A percentile compares a stretch with the other conserved stretches of the same genome.
phyloP scores from a whole-genome alignment of 2,113 vertebrate genomes.

The Neodontobutis hainanensis region DNA sequence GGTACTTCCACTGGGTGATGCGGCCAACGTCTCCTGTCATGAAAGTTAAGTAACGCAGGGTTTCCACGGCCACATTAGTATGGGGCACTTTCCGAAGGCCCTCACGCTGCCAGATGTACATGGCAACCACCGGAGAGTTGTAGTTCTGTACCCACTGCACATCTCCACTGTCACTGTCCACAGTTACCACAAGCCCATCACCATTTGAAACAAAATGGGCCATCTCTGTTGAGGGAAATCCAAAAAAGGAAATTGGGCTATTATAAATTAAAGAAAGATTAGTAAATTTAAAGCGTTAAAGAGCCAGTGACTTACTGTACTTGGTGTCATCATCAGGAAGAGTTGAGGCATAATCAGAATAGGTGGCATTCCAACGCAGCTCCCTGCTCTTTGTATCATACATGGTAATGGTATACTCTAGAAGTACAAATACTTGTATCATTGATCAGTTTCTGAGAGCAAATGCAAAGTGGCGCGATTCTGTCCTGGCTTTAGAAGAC shows the following conservation, averaged over 20 bases:
- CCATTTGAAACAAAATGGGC: slow-evolving; percentile 97
- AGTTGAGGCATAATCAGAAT: slow-evolving; percentile 94
- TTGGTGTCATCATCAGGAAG: slow-evolving; percentile 90
- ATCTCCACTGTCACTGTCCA: slow-evolving; percentile 93
- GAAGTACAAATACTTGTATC: not conserved
- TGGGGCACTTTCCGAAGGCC: slow-evolving; percentile 91
- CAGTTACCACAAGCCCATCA: slow-evolving; percentile 95
- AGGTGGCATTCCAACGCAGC: slow-evolving; percentile 97
- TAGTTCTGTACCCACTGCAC: slow-evolving; percentile 98
- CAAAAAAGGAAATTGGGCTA: not conserved
- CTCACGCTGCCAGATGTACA: slow-evolving; percentile 97
- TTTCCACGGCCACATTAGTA: slow-evolving; percentile 94
- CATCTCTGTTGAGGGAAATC: slow-evolving; percentile 81
- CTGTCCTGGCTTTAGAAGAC: slow-evolving; percentile 11
- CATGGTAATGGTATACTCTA: slow-evolving; percentile 99
- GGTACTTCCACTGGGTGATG: slow-evolving; percentile 98
- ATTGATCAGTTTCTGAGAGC: slow-evolving; percentile 6
- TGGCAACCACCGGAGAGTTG: slow-evolving; percentile 93
- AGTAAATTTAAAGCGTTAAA: not conserved
- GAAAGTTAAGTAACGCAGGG: slow-evolving; percentile 95
- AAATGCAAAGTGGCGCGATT: slow-evolving; percentile 2
- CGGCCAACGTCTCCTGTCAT: slow-evolving; percentile 96
- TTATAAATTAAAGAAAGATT: too few species aligned
- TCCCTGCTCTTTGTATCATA: slow-evolving; percentile 97
- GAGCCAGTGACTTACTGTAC: slow-evolving; percentile 84